Percentiles rank a stretch among this genome's conserved stretches.
These are phyloP conservation scores for Erannis defoliaria DNA, from an alignment of 2,888 invertebrate genomes.

Conservation along the genomic window DNA sequence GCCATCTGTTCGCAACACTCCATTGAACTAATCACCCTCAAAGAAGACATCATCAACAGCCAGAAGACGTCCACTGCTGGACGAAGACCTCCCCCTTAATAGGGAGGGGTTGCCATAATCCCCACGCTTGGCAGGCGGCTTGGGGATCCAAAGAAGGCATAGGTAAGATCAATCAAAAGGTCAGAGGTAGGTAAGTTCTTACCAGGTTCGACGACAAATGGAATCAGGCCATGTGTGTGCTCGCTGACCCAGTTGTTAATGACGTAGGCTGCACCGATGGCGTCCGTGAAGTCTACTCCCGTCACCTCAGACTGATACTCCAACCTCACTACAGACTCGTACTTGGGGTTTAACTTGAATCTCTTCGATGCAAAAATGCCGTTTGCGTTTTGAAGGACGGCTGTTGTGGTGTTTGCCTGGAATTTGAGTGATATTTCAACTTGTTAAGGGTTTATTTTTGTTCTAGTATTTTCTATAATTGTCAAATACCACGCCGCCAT, in stretches of 20 bases:
- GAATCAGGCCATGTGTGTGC: conserved; percentile 86
- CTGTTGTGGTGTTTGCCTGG: conserved; percentile 64
- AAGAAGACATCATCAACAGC: no score
- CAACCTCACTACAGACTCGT: conserved; percentile 68
- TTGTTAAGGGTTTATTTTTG: background rate
- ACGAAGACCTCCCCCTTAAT: no score
- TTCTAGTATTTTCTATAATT: background rate
- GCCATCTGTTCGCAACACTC: no score
- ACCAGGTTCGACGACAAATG: conserved; percentile 84
- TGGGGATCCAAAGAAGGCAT: no score
- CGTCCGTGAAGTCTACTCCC: conserved; percentile 81
- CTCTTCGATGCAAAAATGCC: conserved; percentile 79
- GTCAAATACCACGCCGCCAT: no score
- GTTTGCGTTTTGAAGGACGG: conserved; percentile 77
- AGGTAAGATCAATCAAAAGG: background rate
- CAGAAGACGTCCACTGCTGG: no score
- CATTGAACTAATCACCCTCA: no score
- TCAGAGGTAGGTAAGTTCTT: conserved; percentile 38
- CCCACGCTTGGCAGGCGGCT: no score
- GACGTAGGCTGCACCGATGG: conserved; percentile 63
- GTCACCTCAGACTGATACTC: conserved; percentile 83
- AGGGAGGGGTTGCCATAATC: no score
- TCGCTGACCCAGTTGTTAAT: conserved; percentile 88
- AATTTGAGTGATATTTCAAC: conserved; percentile 36
- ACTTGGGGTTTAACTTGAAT: conserved; percentile 72